Percentiles rank a stretch among this genome's conserved stretches.
phyloP scores from a whole-genome alignment of 2,888 invertebrate species.

The Drosophila tanythrix region DNA sequence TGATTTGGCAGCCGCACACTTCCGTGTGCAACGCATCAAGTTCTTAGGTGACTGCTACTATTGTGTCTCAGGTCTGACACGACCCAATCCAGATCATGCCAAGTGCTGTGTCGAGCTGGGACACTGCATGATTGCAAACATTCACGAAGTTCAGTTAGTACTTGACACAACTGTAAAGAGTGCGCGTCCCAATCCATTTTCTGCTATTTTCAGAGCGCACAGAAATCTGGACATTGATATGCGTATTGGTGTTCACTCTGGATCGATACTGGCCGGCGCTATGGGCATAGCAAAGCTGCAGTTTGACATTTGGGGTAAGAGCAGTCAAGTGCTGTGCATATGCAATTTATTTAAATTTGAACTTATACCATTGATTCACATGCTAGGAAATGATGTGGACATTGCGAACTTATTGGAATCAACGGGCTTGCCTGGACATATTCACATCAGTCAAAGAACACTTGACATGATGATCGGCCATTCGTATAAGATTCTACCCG shows the following conservation, averaged over 20 bases:
- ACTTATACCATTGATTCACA: not conserved
- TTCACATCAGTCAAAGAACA: slow-evolving; percentile 93
- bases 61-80: slow-evolving; percentile 94
- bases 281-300: slow-evolving; percentile 97
- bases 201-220: slow-evolving; percentile 85
- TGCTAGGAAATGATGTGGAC: slow-evolving; percentile 90
- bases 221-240: slow-evolving; percentile 95
- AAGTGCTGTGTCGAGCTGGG: slow-evolving; percentile 95
- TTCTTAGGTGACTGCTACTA: slow-evolving; percentile 98
- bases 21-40: slow-evolving; percentile 93
- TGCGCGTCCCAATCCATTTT: not conserved
- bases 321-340: slow-evolving; percentile 3
- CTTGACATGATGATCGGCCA: slow-evolving; percentile 88
- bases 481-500: slow-evolving; percentile 87
- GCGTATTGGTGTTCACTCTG: slow-evolving; percentile 98
- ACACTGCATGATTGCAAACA: slow-evolving; percentile 95
- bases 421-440: slow-evolving; percentile 94
- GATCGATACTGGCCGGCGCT: slow-evolving; percentile 94
- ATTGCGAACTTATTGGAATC: slow-evolving; percentile 98
- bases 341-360: not conserved
- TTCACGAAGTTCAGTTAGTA: slow-evolving; percentile 86
- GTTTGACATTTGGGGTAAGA: slow-evolving; percentile 96
- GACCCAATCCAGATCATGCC: slow-evolving; percentile 91
- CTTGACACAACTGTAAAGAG: too few species aligned
- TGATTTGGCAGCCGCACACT: slow-evolving; percentile 93